Evolutionary conservation across 2,888 invertebrate species (phyloP), one percentile per base, ranked within the genome.

Genomic region (Rhaphigaster nebulosa): DNA sequence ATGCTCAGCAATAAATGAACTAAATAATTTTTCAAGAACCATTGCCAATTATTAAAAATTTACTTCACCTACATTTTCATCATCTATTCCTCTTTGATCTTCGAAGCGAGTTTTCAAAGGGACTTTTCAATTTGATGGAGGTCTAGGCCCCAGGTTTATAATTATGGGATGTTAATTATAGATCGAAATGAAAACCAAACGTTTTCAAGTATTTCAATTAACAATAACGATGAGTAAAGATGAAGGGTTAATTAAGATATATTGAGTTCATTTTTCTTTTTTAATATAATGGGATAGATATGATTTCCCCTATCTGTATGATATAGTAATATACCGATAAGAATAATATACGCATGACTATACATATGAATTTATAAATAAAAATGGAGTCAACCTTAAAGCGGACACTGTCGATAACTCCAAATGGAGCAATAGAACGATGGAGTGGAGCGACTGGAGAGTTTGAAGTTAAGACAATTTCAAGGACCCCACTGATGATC

Each of bases 11-110:
- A 29, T 29, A 3, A 29, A 65, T 15, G 29, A 15, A 15, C 29
- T 29, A 13, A 29, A 29, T 29, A 29, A 29, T 65, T 29, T 65
- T 65, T 65, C 15, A 65, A 65, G 29, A 65, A 29, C 15, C n/a
- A 0, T 65, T 13, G 8, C 1, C 60, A n/a, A 60, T 60, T n/a
- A 60, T 60, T 60, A 60, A 60, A 60, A 26, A 60, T 65, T 65
- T 65, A 29, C 29, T 65, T 65, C 29, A 13, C 29, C 65, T 65
- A 65, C 29, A 29, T 65, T 29, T 65, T 65, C 65, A 65, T 65
- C 65, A 65, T 65, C 65, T 65, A 15, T 65, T 65, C 65, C 65
- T 29, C 65, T 65, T 65, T 65, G 65, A 65, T 65, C 65, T 15
- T 65, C 3, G 65, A 65, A 65, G 29, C 65, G 65, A 65, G 29